Evolutionary conservation across 2,113 vertebrate genomes (phyloP), one percentile per base, ranked within the genome.

Genomic region (Ictidomys tridecemlineatus): DNA sequence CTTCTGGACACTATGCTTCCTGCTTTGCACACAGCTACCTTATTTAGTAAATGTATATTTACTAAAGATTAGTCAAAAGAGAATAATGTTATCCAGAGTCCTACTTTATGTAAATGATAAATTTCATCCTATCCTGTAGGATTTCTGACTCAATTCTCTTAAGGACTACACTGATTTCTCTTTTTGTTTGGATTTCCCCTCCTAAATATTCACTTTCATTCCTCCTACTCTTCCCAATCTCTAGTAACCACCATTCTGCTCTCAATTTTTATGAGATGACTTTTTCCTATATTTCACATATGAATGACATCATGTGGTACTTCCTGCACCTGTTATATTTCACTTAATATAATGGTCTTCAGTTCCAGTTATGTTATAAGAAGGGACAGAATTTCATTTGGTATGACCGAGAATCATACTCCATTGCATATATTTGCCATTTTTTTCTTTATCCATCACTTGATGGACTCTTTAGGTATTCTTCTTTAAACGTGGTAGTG

Each of bases 51-150:
- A 26, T 28, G n/a, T 79, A 32, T 74, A 67, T 56, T 63, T 63
- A 79, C 87, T 45, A 79, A 90, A 92, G 18, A 63, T 39, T 87
- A 61, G 28, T 84, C 51, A 76, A 74, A 94, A 16, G 30, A 85
- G 11, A 94, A 18, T 42, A 13, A 63, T 82, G 20, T 12, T 45
- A 1, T n/a, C 63, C 32, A 95, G 51, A 77, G n/a, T 17, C 28
- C 28, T 16, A 37, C 1, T 34, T 12, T 53, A 84, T 69, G 2
- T 51, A 78, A 67, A 1, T n/a, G 53, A 22, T 10, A 48, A 30
- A 79, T 58, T 90, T 92, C 1, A 74, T 72, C 13, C 14, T 74
- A n/a, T 74, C 32, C 34, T 82, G 32, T 74, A 8, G 80, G 24
- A 77, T 11, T 79, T 42, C 13, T 84, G 37, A 65, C 3, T 34